Conservation (phyloP, 2,113 vertebrate genomes). For the Pedetes capensis region DNA sequence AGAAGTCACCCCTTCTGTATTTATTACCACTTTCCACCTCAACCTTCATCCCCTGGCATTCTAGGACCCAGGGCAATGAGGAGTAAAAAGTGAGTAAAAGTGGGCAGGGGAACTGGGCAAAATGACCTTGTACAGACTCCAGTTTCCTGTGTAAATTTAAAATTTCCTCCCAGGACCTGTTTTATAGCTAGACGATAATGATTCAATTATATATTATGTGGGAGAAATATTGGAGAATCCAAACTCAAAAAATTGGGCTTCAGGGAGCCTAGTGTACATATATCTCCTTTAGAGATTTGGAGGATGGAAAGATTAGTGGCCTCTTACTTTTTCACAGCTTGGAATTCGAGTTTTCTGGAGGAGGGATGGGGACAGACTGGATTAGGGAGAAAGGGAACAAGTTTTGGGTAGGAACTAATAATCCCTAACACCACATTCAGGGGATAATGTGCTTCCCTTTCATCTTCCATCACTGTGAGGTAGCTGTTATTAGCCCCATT, state of each 20-base stretch:
- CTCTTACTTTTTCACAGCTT: not conserved
- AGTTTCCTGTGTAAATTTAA: not conserved
- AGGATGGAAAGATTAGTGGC: not conserved
- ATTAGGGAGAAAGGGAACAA: not conserved
- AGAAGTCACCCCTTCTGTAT: not conserved
- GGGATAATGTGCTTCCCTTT: not conserved
- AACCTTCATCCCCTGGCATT: not conserved
- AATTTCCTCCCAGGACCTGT: conserved; percentile 45
- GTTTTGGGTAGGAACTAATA: not conserved
- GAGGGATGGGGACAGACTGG: not conserved
- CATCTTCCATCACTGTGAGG: too few relatives aligned
- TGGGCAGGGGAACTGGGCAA: not conserved
- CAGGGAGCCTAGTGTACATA: not conserved
- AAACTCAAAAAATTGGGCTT: not conserved
- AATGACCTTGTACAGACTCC: not conserved
- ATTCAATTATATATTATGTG: not conserved
- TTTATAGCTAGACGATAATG: conserved; percentile 18
- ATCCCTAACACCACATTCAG: not conserved
- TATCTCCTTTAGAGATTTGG: not conserved
- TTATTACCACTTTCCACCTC: fast-evolving
- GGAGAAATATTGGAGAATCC: conserved; percentile 11
- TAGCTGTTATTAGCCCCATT: not conserved
- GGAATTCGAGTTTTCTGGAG: not conserved
- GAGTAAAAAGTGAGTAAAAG: not conserved
- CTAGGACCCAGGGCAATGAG: not conserved